Evolutionary conservation across 1,140 invertebrate species (phyloP).

Genomic region (Dinoponera quadriceps): DNA sequence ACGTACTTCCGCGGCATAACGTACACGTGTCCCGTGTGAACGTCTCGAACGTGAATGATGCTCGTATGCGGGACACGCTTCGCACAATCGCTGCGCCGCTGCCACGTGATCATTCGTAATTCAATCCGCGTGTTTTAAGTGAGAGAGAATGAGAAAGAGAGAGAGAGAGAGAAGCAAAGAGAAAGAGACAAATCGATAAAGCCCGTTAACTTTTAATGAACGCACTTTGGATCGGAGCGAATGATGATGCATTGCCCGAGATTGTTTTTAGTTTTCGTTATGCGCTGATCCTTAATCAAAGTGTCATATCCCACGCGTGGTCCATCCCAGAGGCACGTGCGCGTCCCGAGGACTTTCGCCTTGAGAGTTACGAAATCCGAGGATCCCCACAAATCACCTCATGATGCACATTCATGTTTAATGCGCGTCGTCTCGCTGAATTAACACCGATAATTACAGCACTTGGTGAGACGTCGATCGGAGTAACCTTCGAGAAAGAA

Average conservation of each 20-base stretch:
- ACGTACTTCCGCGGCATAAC: not conserved
- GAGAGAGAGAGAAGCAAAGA: too few relatives aligned
- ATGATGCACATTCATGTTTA: too few relatives aligned
- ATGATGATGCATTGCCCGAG: not conserved
- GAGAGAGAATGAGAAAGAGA: too few relatives aligned
- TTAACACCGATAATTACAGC: too few relatives aligned
- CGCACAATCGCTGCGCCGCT: not conserved
- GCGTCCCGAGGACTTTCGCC: too few relatives aligned
- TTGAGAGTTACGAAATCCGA: too few relatives aligned
- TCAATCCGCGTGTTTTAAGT: not conserved
- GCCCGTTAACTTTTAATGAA: constrained; percentile 43
- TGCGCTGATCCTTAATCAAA: constrained; percentile 14
- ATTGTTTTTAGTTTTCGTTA: constrained; percentile 3
- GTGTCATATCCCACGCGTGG: not conserved
- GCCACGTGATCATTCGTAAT: constrained; percentile 4
- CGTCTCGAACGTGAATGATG: not conserved
- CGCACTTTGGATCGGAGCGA: not conserved
- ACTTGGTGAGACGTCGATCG: too few relatives aligned
- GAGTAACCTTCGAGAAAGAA: too few relatives aligned
- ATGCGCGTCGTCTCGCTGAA: too few relatives aligned
- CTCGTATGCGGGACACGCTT: constrained; percentile 1
- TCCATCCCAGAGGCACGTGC: not conserved
- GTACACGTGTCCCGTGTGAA: not conserved
- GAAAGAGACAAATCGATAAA: not conserved
- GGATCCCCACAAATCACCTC: too few relatives aligned